Percentiles rank a stretch among this genome's conserved stretches.
These are phyloP conservation scores for Monoplex corrugatus DNA, from an alignment of 2,888 invertebrate genomes.

Conservation along the genomic window DNA sequence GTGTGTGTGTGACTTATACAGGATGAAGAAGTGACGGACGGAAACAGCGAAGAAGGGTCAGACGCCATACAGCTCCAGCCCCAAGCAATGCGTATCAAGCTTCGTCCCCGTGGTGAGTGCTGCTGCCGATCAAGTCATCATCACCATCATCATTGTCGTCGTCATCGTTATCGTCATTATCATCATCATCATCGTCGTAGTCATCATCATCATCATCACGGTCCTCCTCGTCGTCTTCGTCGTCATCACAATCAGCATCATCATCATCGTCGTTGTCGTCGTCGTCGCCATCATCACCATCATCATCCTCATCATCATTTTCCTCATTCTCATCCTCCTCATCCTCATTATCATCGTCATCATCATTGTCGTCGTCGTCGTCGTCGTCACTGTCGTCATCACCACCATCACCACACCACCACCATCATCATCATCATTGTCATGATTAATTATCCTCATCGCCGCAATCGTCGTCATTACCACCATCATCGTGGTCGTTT, in stretches of 20 bases:
- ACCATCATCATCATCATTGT: too few relatives aligned
- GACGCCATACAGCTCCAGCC: slow-evolving; percentile 65
- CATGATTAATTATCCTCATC: too few relatives aligned
- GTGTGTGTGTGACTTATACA: slow-evolving; percentile 4
- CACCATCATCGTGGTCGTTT: too few relatives aligned
- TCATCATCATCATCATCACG: not conserved
- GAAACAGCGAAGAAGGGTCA: slow-evolving; percentile 2
- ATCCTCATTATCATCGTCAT: too few relatives aligned
- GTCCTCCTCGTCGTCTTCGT: not conserved
- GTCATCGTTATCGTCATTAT: not conserved
- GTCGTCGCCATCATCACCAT: not conserved
- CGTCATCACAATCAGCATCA: not conserved
- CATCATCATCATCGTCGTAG: slow-evolving; percentile 54
- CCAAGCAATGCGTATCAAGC: slow-evolving; percentile 76
- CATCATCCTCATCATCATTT: not conserved
- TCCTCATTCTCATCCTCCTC: too few relatives aligned
- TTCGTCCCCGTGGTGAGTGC: slow-evolving; percentile 73
- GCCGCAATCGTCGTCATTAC: too few relatives aligned
- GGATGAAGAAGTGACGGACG: slow-evolving; percentile 47
- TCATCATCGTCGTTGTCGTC: not conserved
- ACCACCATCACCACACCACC: too few relatives aligned
- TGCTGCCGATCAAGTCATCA: not conserved
- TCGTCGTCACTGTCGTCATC: too few relatives aligned
- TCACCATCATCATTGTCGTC: not conserved
- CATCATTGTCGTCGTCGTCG: too few relatives aligned